phyloP scores from a whole-genome alignment of 1,140 invertebrate genomes.

The Caenorhabditis remanei region DNA sequence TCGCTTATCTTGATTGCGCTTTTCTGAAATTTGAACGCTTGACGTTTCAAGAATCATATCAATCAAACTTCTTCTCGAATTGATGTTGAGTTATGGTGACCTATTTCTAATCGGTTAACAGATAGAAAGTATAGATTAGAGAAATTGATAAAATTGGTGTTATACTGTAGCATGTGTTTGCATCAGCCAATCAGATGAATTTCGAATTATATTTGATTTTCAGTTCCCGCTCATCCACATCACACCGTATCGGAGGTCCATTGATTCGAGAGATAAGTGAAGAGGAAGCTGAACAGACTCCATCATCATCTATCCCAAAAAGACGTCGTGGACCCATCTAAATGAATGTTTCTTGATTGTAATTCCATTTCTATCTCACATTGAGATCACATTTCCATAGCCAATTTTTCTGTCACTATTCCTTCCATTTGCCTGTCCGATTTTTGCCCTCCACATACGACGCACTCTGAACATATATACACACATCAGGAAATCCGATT shows the following conservation, averaged over 20 bases:
- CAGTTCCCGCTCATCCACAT: constrained; percentile 9
- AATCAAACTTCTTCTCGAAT: too few species aligned
- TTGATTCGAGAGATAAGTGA: constrained; percentile 35
- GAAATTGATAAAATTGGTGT: background rate
- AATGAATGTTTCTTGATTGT: background rate
- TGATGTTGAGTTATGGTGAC: too few species aligned
- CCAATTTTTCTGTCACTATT: background rate
- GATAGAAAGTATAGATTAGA: background rate
- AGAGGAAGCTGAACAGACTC: constrained; percentile 30
- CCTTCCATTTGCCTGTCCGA: background rate
- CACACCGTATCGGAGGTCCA: constrained; percentile 11
- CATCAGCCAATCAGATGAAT: background rate
- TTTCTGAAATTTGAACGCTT: too few species aligned
- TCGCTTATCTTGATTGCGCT: too few species aligned
- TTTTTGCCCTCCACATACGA: constrained; percentile 15
- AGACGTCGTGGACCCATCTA: constrained; percentile 24
- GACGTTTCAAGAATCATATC: too few species aligned
- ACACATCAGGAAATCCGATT: constrained; percentile 22
- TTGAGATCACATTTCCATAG: constrained; percentile 1
- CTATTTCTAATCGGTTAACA: too few species aligned
- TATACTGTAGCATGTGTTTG: background rate
- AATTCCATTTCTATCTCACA: background rate
- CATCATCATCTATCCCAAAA: constrained; percentile 29
- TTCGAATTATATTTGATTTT: background rate
- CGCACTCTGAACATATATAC: background rate